Conservation (phyloP, 1,140 invertebrate species). For the Halictus rubicundus region DNA sequence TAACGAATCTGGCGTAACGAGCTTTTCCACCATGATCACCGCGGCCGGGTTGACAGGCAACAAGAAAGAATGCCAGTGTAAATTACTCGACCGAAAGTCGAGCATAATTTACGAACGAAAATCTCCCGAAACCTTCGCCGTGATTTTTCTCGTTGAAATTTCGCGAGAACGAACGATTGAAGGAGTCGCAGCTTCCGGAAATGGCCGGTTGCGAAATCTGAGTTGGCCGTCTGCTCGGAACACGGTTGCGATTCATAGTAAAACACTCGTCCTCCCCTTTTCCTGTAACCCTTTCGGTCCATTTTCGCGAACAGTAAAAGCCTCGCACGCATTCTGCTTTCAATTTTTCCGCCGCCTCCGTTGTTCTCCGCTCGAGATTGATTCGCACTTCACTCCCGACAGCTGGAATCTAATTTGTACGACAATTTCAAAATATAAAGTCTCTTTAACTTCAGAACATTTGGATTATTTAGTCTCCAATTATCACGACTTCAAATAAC, state of each 20-base stretch:
- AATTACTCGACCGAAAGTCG: not conserved
- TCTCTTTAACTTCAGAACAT: no score
- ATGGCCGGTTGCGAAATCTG: not conserved
- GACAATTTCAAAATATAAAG: no score
- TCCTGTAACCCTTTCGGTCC: no score
- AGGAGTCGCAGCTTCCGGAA: not conserved
- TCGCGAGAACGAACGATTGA: no score
- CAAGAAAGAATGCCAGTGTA: not conserved
- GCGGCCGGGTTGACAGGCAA: not conserved
- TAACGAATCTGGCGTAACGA: constrained; percentile 4
- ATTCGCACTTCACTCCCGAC: no score
- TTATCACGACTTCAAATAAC: no score
- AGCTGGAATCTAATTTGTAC: no score
- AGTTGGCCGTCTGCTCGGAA: not conserved
- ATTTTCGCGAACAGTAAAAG: no score
- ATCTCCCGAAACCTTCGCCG: not conserved
- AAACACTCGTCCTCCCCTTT: not conserved
- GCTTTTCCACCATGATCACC: not conserved
- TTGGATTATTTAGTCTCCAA: no score
- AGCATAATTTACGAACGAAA: not conserved
- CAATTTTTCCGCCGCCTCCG: no score
- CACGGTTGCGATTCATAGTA: constrained; percentile 24
- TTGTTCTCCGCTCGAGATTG: no score
- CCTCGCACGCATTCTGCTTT: no score
- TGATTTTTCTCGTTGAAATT: not conserved